Percentiles rank a stretch among this genome's conserved stretches.
Conservation (phyloP, 2,888 invertebrate species). For the Metacarcinus magister region DNA sequence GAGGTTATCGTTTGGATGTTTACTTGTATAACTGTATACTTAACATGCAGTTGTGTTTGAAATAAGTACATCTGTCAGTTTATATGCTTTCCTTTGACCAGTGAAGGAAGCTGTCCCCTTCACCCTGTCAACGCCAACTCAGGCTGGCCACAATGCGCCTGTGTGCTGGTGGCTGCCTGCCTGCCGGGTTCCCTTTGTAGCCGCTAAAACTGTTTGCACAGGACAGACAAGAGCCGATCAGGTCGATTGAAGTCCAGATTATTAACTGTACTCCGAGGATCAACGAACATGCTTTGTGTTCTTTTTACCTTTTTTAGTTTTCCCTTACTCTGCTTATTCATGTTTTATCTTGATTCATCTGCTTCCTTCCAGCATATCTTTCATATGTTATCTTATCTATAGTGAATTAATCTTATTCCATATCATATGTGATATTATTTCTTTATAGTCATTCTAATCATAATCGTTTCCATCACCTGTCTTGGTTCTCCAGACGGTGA, state of each 20-base stretch:
- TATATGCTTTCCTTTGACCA: too few species aligned
- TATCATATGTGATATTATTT: not conserved
- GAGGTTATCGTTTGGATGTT: not conserved
- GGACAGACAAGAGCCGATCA: not conserved
- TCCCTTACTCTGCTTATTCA: not conserved
- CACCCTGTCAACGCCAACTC: not conserved
- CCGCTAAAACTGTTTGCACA: not conserved
- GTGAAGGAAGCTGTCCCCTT: not conserved
- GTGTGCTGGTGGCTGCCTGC: not conserved
- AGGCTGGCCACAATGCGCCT: not conserved
- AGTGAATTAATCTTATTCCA: not conserved
- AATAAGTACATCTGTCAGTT: not conserved
- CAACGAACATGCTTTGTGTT: not conserved
- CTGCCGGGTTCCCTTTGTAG: not conserved
- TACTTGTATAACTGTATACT: not conserved
- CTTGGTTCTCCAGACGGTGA: not conserved
- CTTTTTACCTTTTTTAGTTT: not conserved
- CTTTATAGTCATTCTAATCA: not conserved
- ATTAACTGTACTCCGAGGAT: not conserved
- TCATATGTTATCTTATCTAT: not conserved
- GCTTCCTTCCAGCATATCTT: not conserved
- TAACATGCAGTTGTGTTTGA: not conserved
- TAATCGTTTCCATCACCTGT: not conserved
- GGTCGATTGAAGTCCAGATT: not conserved
- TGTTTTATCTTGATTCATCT: not conserved